phyloP scores from a whole-genome alignment of 2,797 vertebrate species.

The Harpagifer antarcticus region DNA sequence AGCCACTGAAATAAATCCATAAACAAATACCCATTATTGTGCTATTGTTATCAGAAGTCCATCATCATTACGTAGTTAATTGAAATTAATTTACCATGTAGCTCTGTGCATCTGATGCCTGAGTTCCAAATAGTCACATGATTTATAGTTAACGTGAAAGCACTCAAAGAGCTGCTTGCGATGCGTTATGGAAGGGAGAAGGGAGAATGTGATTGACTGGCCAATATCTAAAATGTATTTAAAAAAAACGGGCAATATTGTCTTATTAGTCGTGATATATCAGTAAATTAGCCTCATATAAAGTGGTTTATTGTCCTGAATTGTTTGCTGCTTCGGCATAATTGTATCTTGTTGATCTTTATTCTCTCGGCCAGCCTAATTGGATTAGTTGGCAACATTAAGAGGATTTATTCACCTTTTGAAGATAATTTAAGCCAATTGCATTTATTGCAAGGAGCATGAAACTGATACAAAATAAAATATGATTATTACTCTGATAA shows the following conservation, averaged over 20 bases:
- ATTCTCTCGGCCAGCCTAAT: not conserved
- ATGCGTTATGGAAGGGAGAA: slow-evolving; percentile 12
- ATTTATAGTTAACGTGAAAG: slow-evolving; percentile 40
- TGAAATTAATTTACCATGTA: slow-evolving; percentile 52
- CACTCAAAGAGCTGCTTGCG: slow-evolving; percentile 11
- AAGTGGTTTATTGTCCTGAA: slow-evolving; percentile 4
- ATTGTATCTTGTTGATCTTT: not conserved
- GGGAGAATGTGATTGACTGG: slow-evolving; percentile 14
- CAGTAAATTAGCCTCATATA: not conserved
- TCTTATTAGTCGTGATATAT: not conserved
- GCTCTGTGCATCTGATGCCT: slow-evolving; percentile 34
- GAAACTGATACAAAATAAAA: not conserved
- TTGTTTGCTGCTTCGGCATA: not conserved
- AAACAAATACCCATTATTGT: slow-evolving; percentile 26
- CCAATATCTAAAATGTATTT: not conserved
- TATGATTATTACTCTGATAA: not conserved
- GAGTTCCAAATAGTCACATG: slow-evolving; percentile 13
- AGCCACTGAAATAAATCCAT: slow-evolving; percentile 13
- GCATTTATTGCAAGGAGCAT: not conserved
- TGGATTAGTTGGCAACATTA: not conserved
- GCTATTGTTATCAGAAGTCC: slow-evolving; percentile 30
- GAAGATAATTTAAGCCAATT: not conserved
- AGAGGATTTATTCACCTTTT: not conserved
- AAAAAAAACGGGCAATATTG: not conserved
- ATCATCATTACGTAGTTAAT: slow-evolving; percentile 36